These are phyloP conservation scores for Xestoiulus laeticollis DNA, from an alignment of 2,888 invertebrate species.

Conservation along the genomic window DNA sequence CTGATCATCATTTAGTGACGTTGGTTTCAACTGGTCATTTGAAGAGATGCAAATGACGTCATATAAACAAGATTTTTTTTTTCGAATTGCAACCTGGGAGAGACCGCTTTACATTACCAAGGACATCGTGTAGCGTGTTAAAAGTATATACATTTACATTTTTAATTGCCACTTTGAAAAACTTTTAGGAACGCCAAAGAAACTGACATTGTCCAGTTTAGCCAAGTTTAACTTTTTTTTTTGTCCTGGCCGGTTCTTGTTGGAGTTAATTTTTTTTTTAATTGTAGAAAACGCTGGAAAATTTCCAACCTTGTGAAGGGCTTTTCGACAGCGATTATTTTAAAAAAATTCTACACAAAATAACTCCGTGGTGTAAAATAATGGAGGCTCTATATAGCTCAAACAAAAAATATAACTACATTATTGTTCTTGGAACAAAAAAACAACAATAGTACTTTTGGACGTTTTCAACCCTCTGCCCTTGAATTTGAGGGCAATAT, in stretches of 20 bases:
- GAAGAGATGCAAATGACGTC: too few species aligned
- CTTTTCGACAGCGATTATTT: neutral
- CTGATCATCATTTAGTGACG: too few species aligned
- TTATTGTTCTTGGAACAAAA: constrained; percentile 1
- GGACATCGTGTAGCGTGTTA: too few species aligned
- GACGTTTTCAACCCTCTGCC: neutral
- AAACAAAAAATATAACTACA: neutral
- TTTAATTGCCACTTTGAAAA: too few species aligned
- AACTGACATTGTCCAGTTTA: neutral
- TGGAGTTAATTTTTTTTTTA: constrained; percentile 6
- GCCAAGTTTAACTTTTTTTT: neutral
- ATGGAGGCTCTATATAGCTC: neutral
- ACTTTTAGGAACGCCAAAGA: too few species aligned
- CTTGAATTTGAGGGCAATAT: constrained; percentile 10
- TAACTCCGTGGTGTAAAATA: neutral
- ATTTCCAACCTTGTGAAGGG: constrained; percentile 12
- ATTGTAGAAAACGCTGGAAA: neutral
- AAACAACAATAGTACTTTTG: too few species aligned
- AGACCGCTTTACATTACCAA: too few species aligned
- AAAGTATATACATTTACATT: too few species aligned
- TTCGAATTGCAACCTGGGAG: too few species aligned
- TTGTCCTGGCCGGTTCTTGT: neutral
- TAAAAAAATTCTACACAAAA: neutral
- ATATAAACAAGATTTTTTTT: too few species aligned
- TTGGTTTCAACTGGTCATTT: too few species aligned